Base-by-base conservation (phyloP, 2,797 vertebrate species). In the Gephyroberyx darwinii region DNA sequence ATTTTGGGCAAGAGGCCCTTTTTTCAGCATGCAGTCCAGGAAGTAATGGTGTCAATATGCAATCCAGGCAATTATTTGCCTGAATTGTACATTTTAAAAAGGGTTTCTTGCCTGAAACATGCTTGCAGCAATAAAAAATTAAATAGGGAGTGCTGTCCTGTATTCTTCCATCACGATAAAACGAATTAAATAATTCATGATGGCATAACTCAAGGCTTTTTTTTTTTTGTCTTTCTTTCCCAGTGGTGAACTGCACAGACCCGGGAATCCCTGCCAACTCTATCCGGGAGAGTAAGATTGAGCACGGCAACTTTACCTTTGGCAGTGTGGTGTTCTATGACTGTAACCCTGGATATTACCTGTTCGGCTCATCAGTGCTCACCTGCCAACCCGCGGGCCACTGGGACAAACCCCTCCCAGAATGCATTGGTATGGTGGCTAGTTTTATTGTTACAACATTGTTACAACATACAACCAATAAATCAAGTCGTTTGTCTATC, bases 171-270 rank as follows among this genome's bases (percentile, higher is more conserved):
- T 77, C 53, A 55, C 67, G 41, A 70, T 74, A 62, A 59, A 65
- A 39, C 33, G 64, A 63, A 56, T 58, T 61, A 52, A 81, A 68
- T 74, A 53, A 83, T 83, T 74, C 20, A 70, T 61, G 31, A 30
- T 55, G 35, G 5, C 4, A 1, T 79, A 58, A 77, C 13, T 33
- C 47, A 12, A 51, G 12, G 69, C 65, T 43, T 41, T 53, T 39
- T 57, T 6, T 37, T 47, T 54, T 13, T 61, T 45, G 35, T 65
- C 0, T 58, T 69, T 43, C 66, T 20, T 74, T 68, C 54, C 58
- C 83, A 99, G 98, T 99, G 91, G 95, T 99, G 65, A 99, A 99
- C 91, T 99, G 98, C 86, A 96, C 96, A 4, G 98, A 99, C 90
- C 98, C 98, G 5, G 98, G 98, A 53, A 96, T 99, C 83, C 96